Conservation (phyloP, 2,797 vertebrate species). For the Danio kyathit region DNA sequence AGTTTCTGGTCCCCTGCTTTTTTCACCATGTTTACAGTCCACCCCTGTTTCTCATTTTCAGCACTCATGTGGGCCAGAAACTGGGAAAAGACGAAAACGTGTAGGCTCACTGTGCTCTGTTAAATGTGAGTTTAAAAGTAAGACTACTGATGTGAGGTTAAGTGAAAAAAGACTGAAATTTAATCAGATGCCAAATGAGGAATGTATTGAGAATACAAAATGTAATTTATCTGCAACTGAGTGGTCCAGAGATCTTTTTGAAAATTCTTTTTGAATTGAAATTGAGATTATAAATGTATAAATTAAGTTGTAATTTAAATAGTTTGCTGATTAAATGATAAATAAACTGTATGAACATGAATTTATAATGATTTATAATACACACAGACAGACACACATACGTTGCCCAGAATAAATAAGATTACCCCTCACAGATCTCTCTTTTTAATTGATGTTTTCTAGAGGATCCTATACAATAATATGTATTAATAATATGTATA, state of each 20-base stretch:
- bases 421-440: too few species aligned
- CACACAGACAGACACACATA: too few species aligned
- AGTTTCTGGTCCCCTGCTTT: constrained; percentile 30
- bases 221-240: constrained; percentile 42
- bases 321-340: not conserved
- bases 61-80: not conserved
- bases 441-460: too few species aligned
- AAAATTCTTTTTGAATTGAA: constrained; percentile 45
- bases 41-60: constrained; percentile 54
- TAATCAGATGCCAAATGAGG: constrained; percentile 1
- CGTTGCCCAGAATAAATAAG: too few species aligned
- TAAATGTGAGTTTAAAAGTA: not conserved
- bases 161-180: constrained; percentile 1
- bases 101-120: not conserved
- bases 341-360: not conserved
- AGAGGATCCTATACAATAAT: too few species aligned
- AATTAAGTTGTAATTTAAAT: too few species aligned
- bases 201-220: constrained; percentile 12
- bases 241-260: constrained; percentile 64
- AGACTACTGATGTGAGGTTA: constrained; percentile 9
- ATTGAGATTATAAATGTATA: not conserved
- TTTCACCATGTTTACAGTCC: constrained; percentile 63
- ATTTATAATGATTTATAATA: not conserved
- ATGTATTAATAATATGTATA: too few species aligned
- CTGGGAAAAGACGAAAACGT: not conserved